phyloP scores from a whole-genome alignment of 2,888 invertebrate species.

The Pegoplata infirma region DNA sequence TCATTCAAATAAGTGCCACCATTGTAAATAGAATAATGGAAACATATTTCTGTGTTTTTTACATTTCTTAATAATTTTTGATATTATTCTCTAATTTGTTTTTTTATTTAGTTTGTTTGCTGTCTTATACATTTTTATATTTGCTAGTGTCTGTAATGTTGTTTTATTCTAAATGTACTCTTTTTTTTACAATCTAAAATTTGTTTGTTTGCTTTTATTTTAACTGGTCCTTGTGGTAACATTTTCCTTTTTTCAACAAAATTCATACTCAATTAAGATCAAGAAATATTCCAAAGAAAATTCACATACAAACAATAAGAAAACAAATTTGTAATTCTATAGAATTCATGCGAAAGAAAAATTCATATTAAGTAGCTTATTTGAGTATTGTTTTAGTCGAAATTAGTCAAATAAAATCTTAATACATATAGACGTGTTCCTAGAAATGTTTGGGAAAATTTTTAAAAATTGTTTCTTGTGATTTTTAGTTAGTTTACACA shows the following conservation, averaged over 20 bases:
- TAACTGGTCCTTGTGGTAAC: constrained; percentile 56
- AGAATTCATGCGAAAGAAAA: constrained; percentile 23
- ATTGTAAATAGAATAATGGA: not conserved
- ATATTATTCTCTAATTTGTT: constrained; percentile 26
- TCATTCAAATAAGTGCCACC: not conserved
- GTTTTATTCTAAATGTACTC: not conserved
- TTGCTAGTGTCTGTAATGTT: constrained; percentile 5
- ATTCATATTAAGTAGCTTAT: constrained; percentile 33
- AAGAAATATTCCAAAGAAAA: constrained; percentile 25
- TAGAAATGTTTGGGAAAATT: too few relatives aligned
- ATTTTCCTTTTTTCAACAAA: constrained; percentile 54
- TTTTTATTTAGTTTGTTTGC: not conserved
- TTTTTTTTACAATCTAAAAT: constrained; percentile 4
- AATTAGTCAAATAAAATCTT: constrained; percentile 42
- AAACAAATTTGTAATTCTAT: constrained; percentile 33
- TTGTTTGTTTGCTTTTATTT: constrained; percentile 24
- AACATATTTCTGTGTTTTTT: not conserved
- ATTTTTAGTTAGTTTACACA: too few relatives aligned
- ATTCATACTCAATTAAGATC: constrained; percentile 59
- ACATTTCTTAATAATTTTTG: constrained; percentile 48
- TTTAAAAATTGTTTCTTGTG: too few relatives aligned
- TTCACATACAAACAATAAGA: constrained; percentile 50
- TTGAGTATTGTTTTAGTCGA: constrained; percentile 29
- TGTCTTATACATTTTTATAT: constrained; percentile 2
- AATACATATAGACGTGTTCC: too few relatives aligned